A percentile compares a stretch with the other conserved stretches of the same genome.
phyloP scores from a whole-genome alignment of 2,797 vertebrate species.

The Vespertilio murinus region DNA sequence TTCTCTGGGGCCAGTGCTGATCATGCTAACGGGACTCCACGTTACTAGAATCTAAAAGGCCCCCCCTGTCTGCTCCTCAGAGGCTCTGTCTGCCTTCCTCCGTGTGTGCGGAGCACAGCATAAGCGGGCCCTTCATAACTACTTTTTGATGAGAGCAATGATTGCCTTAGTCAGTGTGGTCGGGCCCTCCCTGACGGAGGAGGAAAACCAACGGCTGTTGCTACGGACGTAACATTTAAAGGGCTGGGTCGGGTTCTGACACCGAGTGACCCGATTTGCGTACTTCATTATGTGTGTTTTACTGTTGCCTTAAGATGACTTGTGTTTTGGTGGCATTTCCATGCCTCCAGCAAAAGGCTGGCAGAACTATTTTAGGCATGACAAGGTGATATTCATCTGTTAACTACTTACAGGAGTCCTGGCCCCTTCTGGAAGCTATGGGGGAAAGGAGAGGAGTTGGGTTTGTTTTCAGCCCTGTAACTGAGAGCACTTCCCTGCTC shows the following conservation, averaged over 20 bases:
- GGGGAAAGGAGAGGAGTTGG: not conserved
- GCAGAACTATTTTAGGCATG: not conserved
- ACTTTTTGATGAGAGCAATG: slow-evolving; percentile 62
- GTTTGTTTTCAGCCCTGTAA: not conserved
- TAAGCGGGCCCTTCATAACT: slow-evolving; percentile 57
- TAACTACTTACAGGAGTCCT: not conserved
- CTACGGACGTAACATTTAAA: slow-evolving; percentile 60
- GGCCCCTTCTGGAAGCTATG: not conserved
- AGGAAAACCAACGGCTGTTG: slow-evolving; percentile 55
- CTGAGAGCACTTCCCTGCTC: not conserved
- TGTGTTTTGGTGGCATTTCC: not conserved
- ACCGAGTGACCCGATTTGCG: not conserved
- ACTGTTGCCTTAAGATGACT: slow-evolving; percentile 32
- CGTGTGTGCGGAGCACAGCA: not conserved
- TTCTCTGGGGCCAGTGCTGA: not conserved
- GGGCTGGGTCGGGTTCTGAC: slow-evolving; percentile 56
- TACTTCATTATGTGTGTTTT: slow-evolving; percentile 34
- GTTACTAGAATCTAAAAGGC: not conserved
- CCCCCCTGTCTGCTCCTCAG: not conserved
- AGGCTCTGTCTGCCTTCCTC: not conserved
- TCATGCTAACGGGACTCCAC: not conserved
- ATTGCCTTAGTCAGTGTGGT: slow-evolving; percentile 63
- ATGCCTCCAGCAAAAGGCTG: not conserved
- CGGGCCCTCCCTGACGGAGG: slow-evolving; percentile 37
- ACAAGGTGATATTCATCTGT: not conserved